Conservation (phyloP, 2,888 invertebrate species). For the Amblyjoppa proteus region DNA sequence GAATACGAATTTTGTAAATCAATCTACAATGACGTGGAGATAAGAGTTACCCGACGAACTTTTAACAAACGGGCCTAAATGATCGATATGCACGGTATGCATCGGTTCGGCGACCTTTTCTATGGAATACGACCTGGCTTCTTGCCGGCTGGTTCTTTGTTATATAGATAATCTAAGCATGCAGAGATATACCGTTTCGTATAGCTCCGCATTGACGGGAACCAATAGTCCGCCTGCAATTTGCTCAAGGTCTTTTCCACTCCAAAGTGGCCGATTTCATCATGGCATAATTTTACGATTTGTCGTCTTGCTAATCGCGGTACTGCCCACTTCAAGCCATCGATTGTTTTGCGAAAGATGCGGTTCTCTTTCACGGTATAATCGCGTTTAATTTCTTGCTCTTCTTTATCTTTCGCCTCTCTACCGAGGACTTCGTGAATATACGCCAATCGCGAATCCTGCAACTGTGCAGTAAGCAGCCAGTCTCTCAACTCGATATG, state of each 20-base stretch:
- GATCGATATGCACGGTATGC: slow-evolving; percentile 54
- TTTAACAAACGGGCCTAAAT: slow-evolving; percentile 53
- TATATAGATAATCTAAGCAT: slow-evolving; percentile 7
- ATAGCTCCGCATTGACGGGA: slow-evolving; percentile 66
- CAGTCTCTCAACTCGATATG: slow-evolving; percentile 70
- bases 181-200: slow-evolving; percentile 51
- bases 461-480: slow-evolving; percentile 59
- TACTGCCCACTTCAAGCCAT: slow-evolving; percentile 52
- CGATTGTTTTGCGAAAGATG: slow-evolving; percentile 42
- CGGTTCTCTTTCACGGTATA: slow-evolving; percentile 43
- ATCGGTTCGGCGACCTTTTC: slow-evolving; percentile 37
- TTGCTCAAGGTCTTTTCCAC: slow-evolving; percentile 63
- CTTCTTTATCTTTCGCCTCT: slow-evolving; percentile 32
- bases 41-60: slow-evolving; percentile 12
- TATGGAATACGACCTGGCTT: neutral
- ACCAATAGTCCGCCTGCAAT: slow-evolving; percentile 67
- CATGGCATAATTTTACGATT: slow-evolving; percentile 59
- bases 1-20: slow-evolving; percentile 47
- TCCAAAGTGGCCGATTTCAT: slow-evolving; percentile 69
- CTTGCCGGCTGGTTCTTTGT: neutral
- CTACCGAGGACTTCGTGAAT: slow-evolving; percentile 57
- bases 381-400: slow-evolving; percentile 40
- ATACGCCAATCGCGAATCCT: slow-evolving; percentile 44
- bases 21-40: slow-evolving; percentile 18
- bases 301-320: slow-evolving; percentile 23